Evolutionary conservation across 2,113 vertebrate species (phyloP), one percentile per base, ranked within the genome.

Genomic region (Oceanodroma tethys): DNA sequence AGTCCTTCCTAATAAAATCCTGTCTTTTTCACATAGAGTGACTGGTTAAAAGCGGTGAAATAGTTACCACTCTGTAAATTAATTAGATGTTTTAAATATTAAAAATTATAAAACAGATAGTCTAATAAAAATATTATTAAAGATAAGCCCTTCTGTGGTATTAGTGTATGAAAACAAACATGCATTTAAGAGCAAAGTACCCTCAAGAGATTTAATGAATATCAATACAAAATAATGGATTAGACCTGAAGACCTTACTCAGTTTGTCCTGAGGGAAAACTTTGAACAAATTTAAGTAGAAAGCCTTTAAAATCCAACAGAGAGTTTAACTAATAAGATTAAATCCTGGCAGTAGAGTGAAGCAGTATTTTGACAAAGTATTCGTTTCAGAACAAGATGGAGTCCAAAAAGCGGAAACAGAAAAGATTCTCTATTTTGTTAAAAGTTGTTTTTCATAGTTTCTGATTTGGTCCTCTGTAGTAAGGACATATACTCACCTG

Each of bases 271-370:
- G 18, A 85, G 55, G 63, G n/a, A 83, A 96, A 96, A 88, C 55
- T 80, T 45, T 40, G 50, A 91, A 86, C 13, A 89, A 65, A 84
- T 92, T 95, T 84, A 72, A 91, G 95, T 72, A 88, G 59, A 87
- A 96, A 93, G 14, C 83, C 75, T 84, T 62, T 73, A 81, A 96
- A 96, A 91, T 82, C 56, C 75, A 91, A 17, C 32, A 62, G n/a
- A 90, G 42, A 73, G n/a, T 85, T 87, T 74, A 81, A 94, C 29
- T 47, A 95, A 91, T 83, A 73, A 74, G 52, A 88, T 95, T 83
- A 91, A 88, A 83, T 65, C 56, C 63, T 88, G 27, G 43, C 29
- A 81, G 7, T 19, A 83, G 23, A 83, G 3, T 43, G 42, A 88
- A 87, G 22, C 21, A 78, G 11, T 73, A 93, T 63, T 82, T 90